Percentiles rank a stretch among this genome's conserved stretches.
Conservation (phyloP, 2,797 vertebrate genomes). For the Amphiprion clarkii region DNA sequence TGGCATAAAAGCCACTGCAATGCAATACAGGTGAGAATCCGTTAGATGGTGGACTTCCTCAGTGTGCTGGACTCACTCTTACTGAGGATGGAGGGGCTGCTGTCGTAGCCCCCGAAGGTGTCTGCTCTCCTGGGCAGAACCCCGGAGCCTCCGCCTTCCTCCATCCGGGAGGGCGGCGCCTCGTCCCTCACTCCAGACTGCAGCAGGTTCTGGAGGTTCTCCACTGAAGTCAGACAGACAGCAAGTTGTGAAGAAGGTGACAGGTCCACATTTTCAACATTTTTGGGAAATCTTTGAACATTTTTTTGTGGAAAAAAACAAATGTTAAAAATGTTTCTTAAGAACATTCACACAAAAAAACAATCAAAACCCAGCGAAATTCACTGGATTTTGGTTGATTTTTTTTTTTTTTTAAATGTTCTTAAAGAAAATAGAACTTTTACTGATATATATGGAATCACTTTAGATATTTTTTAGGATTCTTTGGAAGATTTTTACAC, state of each 20-base stretch:
- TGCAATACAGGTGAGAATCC: slow-evolving; percentile 21
- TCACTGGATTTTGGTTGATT: too few relatives aligned
- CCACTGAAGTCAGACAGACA: slow-evolving; percentile 81
- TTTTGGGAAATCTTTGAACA: too few relatives aligned
- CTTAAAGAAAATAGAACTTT: too few relatives aligned
- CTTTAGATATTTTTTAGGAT: too few relatives aligned
- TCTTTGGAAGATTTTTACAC: too few relatives aligned
- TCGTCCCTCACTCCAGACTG: slow-evolving; percentile 80
- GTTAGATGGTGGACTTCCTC: slow-evolving; percentile 41
- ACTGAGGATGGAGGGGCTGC: slow-evolving; percentile 72
- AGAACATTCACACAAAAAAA: too few relatives aligned
- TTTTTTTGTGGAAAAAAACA: too few relatives aligned
- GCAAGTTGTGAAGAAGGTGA: not conserved
- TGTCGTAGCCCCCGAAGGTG: slow-evolving; percentile 93
- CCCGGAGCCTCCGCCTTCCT: slow-evolving; percentile 74
- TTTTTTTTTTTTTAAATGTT: too few relatives aligned
- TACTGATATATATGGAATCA: too few relatives aligned
- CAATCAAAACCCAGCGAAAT: too few relatives aligned
- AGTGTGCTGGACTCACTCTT: slow-evolving; percentile 86
- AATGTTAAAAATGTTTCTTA: too few relatives aligned
- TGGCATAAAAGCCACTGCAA: slow-evolving; percentile 8
- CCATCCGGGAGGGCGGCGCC: slow-evolving; percentile 55
- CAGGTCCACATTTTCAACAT: too few relatives aligned
- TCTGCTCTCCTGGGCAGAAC: slow-evolving; percentile 88
- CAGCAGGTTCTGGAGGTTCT: slow-evolving; percentile 92